phyloP scores from a whole-genome alignment of 2,113 vertebrate species.

The Leucopternis melanops region DNA sequence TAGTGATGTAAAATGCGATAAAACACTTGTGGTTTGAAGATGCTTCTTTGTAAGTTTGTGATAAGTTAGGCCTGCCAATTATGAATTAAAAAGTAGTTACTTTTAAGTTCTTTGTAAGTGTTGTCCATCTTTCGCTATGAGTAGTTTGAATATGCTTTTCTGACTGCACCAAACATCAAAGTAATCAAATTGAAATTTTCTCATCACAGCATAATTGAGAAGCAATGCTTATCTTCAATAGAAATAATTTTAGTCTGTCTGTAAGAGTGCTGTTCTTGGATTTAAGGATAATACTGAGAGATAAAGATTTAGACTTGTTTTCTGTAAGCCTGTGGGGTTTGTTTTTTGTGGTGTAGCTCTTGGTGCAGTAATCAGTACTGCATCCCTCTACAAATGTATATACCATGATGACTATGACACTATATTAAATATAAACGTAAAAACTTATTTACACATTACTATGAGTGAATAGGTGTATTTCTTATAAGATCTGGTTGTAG shows the following conservation, averaged over 20 bases:
- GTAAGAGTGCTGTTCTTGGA: fast-evolving
- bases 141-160: neutral
- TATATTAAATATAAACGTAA: neutral
- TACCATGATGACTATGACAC: neutral
- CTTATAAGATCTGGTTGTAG: neutral
- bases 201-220: neutral
- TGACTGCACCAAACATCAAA: neutral
- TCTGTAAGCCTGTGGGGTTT: neutral
- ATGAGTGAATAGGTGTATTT: neutral
- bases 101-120: neutral
- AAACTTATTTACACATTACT: neutral
- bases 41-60: neutral
- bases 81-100: neutral
- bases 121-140: neutral
- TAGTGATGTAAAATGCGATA: neutral
- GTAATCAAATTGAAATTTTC: neutral
- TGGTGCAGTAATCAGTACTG: neutral
- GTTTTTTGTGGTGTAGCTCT: neutral
- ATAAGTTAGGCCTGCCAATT: neutral
- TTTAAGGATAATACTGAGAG: neutral
- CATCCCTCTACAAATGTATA: neutral
- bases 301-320: neutral
- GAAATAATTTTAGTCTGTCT: neutral
- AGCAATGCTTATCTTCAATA: neutral
- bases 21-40: neutral